Conservation (phyloP, 1,140 invertebrate species). For the Homarus americanus region DNA sequence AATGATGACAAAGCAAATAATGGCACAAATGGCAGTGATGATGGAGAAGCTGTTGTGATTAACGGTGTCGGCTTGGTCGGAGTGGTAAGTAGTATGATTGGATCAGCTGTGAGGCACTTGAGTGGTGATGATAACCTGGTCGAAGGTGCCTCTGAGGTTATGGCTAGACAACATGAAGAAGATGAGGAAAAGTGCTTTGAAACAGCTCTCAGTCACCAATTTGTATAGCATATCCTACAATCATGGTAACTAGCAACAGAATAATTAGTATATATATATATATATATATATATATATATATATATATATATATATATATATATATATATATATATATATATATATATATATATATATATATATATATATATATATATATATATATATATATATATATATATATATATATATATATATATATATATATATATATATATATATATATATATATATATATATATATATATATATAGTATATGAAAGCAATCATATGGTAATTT, state of each 20-base stretch:
- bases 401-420: conserved; percentile 34
- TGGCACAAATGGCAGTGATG: neutral
- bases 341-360: conserved; percentile 49
- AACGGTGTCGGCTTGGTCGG: conserved; percentile 31
- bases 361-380: conserved; percentile 38
- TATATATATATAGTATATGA: conserved; percentile 31
- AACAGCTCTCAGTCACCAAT: conserved; percentile 54
- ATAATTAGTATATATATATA: conserved; percentile 19
- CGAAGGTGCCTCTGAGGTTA: conserved; percentile 15
- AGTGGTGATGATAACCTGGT: conserved; percentile 58
- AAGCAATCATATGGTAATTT: neutral
- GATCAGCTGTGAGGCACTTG: conserved; percentile 59
- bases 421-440: conserved; percentile 31
- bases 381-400: conserved; percentile 46
- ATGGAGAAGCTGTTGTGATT: neutral
- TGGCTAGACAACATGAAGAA: conserved; percentile 21
- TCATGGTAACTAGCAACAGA: neutral
- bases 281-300: conserved; percentile 52
- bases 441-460: conserved; percentile 31
- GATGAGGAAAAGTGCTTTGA: conserved; percentile 46
- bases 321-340: conserved; percentile 47
- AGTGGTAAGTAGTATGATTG: conserved; percentile 63
- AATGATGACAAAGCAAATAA: neutral
- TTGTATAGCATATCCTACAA: conserved; percentile 40
- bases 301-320: conserved; percentile 50